These are phyloP conservation scores for Phasia obesa DNA, from an alignment of 2,888 invertebrate species.

Conservation along the genomic window DNA sequence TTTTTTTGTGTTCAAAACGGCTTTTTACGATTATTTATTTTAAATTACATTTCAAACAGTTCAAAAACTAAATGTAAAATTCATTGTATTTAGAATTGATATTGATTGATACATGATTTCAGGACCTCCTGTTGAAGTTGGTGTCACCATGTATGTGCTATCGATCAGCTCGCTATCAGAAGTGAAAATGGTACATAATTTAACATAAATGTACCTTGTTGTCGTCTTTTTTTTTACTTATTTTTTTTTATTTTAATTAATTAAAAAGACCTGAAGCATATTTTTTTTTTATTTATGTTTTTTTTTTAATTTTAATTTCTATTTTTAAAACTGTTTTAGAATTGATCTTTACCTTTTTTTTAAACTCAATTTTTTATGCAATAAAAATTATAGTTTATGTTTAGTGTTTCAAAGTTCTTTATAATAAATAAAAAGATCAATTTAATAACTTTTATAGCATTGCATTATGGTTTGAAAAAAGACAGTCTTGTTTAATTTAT, in stretches of 20 bases:
- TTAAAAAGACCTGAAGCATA: too few relatives aligned
- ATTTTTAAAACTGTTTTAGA: constrained; percentile 39
- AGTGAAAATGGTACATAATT: constrained; percentile 95
- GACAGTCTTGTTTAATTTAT: constrained; percentile 42
- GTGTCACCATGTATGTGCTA: constrained; percentile 99
- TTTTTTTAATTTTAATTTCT: too few relatives aligned
- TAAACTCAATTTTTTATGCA: constrained; percentile 12
- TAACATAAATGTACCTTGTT: constrained; percentile 76
- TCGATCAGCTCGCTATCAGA: constrained; percentile 99
- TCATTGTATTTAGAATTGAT: constrained; percentile 62
- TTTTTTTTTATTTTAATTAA: too few relatives aligned
- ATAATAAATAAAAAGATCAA: constrained; percentile 40
- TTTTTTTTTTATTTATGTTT: too few relatives aligned
- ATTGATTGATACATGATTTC: constrained; percentile 84
- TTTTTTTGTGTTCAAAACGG: neutral
- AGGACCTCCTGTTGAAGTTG: constrained; percentile 98
- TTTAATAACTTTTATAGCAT: constrained; percentile 20
- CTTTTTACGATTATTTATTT: neutral
- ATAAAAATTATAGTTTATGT: constrained; percentile 65
- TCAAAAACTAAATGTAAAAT: constrained; percentile 8
- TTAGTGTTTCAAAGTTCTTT: constrained; percentile 59
- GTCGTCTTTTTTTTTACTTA: constrained; percentile 62
- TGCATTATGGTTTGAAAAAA: constrained; percentile 55
- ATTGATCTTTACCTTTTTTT: constrained; percentile 34
- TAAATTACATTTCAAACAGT: neutral